Base-by-base conservation (phyloP, 30 jellyfish, hydroid and myxozoan species). In the Aurelia coerulea region DNA sequence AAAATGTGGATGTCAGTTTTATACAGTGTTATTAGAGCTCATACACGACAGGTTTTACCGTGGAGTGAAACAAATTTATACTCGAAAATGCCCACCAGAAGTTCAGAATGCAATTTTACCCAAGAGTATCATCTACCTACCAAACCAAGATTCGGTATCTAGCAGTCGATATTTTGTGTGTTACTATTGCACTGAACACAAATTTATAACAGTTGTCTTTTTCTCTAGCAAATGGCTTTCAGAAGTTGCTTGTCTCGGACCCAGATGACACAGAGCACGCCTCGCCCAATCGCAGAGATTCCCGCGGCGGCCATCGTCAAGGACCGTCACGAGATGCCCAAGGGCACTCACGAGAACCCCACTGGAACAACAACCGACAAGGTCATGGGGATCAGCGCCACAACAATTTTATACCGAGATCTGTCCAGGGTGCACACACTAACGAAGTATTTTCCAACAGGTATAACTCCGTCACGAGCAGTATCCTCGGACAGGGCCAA, bases 231-330 rank as follows among this genome's bases (percentile, higher is more conserved):
- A 79, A 79, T 16, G 89, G 89, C 31, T 79, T 79, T 64, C 69
- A 79, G 29, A 70, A 70, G 80, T 35, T 79, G 89, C 62, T 79
- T n/a, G 89, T 79, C 37, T 10, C 89, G 12, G 89, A 79, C 62
- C 80, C 39, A 23, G 80, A 64, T 70, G 70, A 60, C 35, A 12
- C 12, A 60, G 14, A 46, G 56, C 70, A 60, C 70, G 35, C 35
- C 8, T 60, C 35, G 10, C 35, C 37, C 35, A 11, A 10, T 23
- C 31, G 70, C 31, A 60, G 70, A 23, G 70, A 60, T 17, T 17
- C 35, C 31, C 31, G 35, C 70, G 31, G 35, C 12, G 35, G 35
- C 35, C 70, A 60, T 60, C 35, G 70, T 60, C 35, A n/a, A n/a
- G 70, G 70, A 23, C 35, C 35, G 1, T 60, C 70, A 12, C 70